Percentiles rank a stretch among this genome's conserved stretches.
Conservation (phyloP, 1,140 invertebrate genomes). For the Delia radicum region DNA sequence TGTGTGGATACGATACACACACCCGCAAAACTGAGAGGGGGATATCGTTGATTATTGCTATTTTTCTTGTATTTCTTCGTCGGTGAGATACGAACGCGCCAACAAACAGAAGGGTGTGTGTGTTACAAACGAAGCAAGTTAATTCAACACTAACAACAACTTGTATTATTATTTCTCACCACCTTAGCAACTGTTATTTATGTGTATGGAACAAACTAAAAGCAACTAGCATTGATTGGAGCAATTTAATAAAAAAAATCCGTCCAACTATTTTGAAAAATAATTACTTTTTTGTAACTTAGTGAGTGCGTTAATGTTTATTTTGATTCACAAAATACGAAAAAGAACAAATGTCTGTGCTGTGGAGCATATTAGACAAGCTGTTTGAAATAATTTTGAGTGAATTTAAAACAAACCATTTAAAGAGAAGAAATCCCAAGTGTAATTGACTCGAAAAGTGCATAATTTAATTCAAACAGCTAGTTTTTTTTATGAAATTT, state of each 20-base stretch:
- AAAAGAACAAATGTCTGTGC: not conserved
- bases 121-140: not conserved
- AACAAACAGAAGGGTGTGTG: not conserved
- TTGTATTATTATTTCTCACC: not conserved
- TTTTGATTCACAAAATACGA: slow-evolving; percentile 9
- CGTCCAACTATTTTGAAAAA: slow-evolving; percentile 6
- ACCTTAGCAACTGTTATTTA: slow-evolving; percentile 10
- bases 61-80: not conserved
- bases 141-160: slow-evolving; percentile 8
- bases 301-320: slow-evolving; percentile 9
- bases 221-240: not conserved
- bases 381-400: not conserved
- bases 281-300: not conserved
- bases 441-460: not conserved
- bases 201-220: not conserved
- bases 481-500: too few species aligned
- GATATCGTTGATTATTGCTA: not conserved
- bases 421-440: not conserved
- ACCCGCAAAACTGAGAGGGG: not conserved
- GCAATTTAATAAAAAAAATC: not conserved
- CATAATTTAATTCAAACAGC: too few species aligned
- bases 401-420: not conserved
- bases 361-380: too few species aligned
- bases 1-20: not conserved
- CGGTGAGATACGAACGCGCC: not conserved